Evolutionary conservation across 1,140 invertebrate species (phyloP).

Genomic region (Charaxes varanes): DNA sequence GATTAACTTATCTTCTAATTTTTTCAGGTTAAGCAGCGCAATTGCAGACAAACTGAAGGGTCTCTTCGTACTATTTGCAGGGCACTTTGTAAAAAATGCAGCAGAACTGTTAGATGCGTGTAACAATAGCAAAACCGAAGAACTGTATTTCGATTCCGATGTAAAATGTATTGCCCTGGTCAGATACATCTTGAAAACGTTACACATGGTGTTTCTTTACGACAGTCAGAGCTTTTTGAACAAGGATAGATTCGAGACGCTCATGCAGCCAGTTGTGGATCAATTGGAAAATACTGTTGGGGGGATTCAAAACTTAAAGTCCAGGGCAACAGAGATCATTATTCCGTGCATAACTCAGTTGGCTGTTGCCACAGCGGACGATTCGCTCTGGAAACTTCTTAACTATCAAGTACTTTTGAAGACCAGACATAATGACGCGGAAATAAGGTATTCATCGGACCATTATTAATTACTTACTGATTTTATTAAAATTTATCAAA

Average conservation of each 20-base stretch:
- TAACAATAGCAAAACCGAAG: conserved; percentile 71
- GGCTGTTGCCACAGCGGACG: conserved; percentile 86
- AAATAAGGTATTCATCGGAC: conserved; percentile 63
- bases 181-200: conserved; percentile 81
- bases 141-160: conserved; percentile 72
- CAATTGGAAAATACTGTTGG: conserved; percentile 89
- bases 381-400: conserved; percentile 90
- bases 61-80: conserved; percentile 92
- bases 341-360: conserved; percentile 88
- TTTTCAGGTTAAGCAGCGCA: conserved; percentile 79
- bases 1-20: background rate
- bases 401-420: conserved; percentile 93
- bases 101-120: conserved; percentile 80
- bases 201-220: conserved; percentile 86
- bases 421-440: conserved; percentile 82
- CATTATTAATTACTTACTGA: conserved; percentile 6
- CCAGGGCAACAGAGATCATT: conserved; percentile 78
- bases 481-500: conserved; percentile 4
- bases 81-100: conserved; percentile 87
- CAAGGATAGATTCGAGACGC: conserved; percentile 86
- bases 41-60: conserved; percentile 90
- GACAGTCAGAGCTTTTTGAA: conserved; percentile 89
- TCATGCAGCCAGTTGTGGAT: conserved; percentile 91
- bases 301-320: conserved; percentile 76
- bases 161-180: conserved; percentile 77